Evolutionary conservation across 2,888 invertebrate species (phyloP), one percentile per base, ranked within the genome.

Genomic region (Clunio marinus): DNA sequence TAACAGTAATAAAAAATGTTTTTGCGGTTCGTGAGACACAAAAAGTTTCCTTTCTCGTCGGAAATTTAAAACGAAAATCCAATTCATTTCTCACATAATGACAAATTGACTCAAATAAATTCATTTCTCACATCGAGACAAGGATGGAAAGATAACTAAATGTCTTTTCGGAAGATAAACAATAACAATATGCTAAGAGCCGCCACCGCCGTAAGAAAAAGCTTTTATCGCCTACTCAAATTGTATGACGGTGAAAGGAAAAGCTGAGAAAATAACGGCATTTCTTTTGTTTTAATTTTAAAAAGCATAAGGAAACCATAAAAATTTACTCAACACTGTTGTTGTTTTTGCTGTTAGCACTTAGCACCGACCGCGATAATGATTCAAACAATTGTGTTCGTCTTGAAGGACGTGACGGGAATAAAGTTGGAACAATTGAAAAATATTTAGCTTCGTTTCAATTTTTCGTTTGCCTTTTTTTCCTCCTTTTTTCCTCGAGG

Each of bases 351-450:
- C 17, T 45, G n/a, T 57, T 57, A 57, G 27, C 27, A 57, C 57
- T 57, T 57, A 57, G 57, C 57, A 57, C 57, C 57, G 20, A 57
- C 57, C 57, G 25, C 57, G 57, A 57, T 57, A 57, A 57, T 57
- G 57, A 57, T 57, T 57, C 57, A 57, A 57, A 57, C 57, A 57
- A 57, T 57, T 57, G 57, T 57, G 24, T 57, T 57, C 41, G 10
- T 20, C 22, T 57, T 25, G 25, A 13, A 57, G 24, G 25, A 57
- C 57, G 57, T 57, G 57, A 20, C 15, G 57, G 25, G 57, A 15
- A 57, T 57, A 57, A 57, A 57, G 27, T 51, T 32, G 17, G 17
- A 17, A 51, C 51, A 51, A 51, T 51, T 51, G 51, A 51, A 51
- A 51, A 51, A 51, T 51, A 51, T 51, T 51, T 51, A 51, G 51